Evolutionary conservation across 2,888 invertebrate genomes (phyloP).

Genomic region (Isotomurus palustris): DNA sequence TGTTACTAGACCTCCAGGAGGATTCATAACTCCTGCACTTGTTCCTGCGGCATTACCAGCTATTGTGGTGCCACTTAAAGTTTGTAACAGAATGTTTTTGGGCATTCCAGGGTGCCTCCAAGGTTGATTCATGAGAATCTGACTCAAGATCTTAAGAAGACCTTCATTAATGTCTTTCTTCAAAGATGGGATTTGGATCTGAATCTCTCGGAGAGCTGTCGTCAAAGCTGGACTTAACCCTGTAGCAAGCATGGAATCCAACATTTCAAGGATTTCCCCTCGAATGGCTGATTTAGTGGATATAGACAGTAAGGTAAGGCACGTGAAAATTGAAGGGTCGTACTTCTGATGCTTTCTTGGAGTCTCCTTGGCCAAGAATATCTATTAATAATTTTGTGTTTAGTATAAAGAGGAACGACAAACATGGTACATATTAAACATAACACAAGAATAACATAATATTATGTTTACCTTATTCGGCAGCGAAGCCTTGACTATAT

Average conservation of each 20-base stretch:
- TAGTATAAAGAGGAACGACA: too few species aligned
- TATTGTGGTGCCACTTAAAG: conserved; percentile 15
- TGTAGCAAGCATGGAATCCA: conserved; percentile 88
- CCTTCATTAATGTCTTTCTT: conserved; percentile 90
- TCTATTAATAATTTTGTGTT: background rate
- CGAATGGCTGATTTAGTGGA: conserved; percentile 75
- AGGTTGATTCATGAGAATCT: conserved; percentile 83
- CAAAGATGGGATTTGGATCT: conserved; percentile 77
- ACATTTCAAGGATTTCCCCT: conserved; percentile 71
- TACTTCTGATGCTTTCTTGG: conserved; percentile 51
- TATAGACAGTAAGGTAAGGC: conserved; percentile 83
- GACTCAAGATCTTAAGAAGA: conserved; percentile 81
- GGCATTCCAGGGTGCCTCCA: conserved; percentile 76
- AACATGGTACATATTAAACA: too few species aligned
- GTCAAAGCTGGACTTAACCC: conserved; percentile 87
- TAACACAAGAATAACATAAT: too few species aligned
- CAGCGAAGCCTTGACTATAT: conserved; percentile 67
- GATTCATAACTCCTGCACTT: background rate
- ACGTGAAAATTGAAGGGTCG: conserved; percentile 88
- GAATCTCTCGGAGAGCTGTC: conserved; percentile 83
- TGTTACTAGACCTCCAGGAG: conserved; percentile 16
- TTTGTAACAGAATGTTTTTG: conserved; percentile 52
- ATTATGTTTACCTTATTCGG: conserved; percentile 58
- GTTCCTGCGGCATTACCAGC: conserved; percentile 7
- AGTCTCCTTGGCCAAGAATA: conserved; percentile 26